Evolutionary conservation across 2,797 vertebrate species (phyloP).

Genomic region (Peromyscus nudipes): DNA sequence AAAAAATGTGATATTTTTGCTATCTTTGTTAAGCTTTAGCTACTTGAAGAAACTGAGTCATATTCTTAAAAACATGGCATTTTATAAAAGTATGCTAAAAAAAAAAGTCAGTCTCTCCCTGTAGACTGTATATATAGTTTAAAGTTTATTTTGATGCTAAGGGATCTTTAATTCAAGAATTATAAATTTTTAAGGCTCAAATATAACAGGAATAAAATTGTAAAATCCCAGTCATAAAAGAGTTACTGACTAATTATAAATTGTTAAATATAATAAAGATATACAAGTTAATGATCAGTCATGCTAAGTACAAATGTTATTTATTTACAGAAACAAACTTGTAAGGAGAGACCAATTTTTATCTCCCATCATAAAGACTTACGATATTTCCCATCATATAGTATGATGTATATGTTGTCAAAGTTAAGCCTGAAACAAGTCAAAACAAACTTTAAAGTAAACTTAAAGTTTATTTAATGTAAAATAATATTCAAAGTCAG

Average conservation of each 20-base stretch:
- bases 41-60: neutral
- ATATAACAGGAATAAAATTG: neutral
- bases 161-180: neutral
- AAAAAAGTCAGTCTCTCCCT: neutral
- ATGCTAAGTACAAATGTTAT: neutral
- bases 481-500: neutral
- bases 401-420: neutral
- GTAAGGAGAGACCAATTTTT: neutral
- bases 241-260: neutral
- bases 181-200: neutral
- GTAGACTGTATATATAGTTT: neutral
- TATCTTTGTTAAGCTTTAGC: neutral
- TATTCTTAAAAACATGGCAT: neutral
- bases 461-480: neutral
- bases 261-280: neutral
- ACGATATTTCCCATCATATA: neutral
- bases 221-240: neutral
- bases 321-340: neutral
- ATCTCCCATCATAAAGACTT: neutral
- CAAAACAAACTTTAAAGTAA: neutral
- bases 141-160: neutral
- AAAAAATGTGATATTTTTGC: neutral
- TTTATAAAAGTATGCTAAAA: neutral
- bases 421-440: neutral
- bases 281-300: neutral